These are phyloP conservation scores for Numenius arquata DNA, from an alignment of 2,113 vertebrate species.

Conservation along the genomic window DNA sequence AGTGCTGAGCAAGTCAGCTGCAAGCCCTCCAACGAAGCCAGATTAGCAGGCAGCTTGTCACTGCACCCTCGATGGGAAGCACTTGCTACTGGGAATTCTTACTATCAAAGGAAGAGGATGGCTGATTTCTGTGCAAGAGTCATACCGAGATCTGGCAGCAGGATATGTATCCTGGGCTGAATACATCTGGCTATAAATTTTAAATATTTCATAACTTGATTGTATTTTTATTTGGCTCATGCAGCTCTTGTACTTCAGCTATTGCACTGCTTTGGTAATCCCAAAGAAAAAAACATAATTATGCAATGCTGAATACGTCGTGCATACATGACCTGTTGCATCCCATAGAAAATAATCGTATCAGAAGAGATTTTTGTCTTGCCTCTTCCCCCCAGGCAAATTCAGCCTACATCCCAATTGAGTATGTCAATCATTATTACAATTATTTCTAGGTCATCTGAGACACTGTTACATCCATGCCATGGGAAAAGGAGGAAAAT, in stretches of 20 bases:
- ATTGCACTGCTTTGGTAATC: neutral
- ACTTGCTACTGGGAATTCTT: neutral
- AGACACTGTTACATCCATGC: neutral
- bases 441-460: neutral
- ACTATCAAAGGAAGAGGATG: neutral
- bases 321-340: neutral
- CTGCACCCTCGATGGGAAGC: neutral
- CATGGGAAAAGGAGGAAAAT: neutral
- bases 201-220: neutral
- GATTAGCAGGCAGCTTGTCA: neutral
- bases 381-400: neutral
- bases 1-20: slow-evolving; percentile 6
- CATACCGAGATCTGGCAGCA: neutral
- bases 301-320: neutral
- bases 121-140: neutral
- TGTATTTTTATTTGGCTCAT: neutral
- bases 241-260: neutral
- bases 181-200: neutral
- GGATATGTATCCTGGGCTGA: neutral
- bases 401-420: neutral
- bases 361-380: neutral
- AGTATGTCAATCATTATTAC: neutral
- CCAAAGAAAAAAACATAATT: neutral
- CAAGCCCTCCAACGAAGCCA: neutral
- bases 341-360: neutral